Evolutionary conservation across 1,140 invertebrate genomes (phyloP), one percentile per base, ranked within the genome.

Genomic region (Drosophila murphyi): DNA sequence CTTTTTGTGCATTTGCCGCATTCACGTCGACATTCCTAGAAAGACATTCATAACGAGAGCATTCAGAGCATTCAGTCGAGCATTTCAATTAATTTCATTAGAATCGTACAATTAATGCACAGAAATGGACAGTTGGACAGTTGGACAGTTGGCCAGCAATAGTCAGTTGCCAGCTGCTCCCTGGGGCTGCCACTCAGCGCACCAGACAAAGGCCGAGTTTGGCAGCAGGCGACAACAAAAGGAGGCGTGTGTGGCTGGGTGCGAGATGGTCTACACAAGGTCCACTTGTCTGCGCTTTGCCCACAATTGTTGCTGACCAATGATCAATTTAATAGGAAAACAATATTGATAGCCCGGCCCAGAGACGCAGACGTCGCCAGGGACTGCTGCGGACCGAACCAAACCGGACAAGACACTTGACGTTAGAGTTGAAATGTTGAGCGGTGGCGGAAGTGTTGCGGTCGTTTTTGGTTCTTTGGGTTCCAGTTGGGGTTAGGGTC

Each of bases 241-340:
- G 39, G 12, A 12, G 37, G 39, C 8, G 31, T 12, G 8, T 7
- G 28, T 6, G 37, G 43, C 3, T 7, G 7, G 7, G 48, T 34
- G 43, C 3, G 7, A 4, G 7, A 39, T 34, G 43, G 37, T 5
- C 32, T 39, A 68, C 48, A 68, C 37, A 43, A 61, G 41, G 63
- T 68, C 56, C 68, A 62, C 31, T 59, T 73, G 57, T 59, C 65
- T 55, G 50, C 62, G 54, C 34, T 31, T 43, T 65, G 54, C 78
- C 81, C 81, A 69, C 86, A 90, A 90, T 86, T 86, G 86, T 87
- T 82, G 78, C 86, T 90, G 86, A 80, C 86, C 89, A 85, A 88
- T 91, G 89, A 91, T 91, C 89, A 91, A 91, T 91, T 91, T 91
- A 91, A 91, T 91, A 80, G 89, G 89, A 82, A 91, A 91, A 91